Evolutionary conservation across 2,113 vertebrate species (phyloP).

Genomic region (Bubo bubo): DNA sequence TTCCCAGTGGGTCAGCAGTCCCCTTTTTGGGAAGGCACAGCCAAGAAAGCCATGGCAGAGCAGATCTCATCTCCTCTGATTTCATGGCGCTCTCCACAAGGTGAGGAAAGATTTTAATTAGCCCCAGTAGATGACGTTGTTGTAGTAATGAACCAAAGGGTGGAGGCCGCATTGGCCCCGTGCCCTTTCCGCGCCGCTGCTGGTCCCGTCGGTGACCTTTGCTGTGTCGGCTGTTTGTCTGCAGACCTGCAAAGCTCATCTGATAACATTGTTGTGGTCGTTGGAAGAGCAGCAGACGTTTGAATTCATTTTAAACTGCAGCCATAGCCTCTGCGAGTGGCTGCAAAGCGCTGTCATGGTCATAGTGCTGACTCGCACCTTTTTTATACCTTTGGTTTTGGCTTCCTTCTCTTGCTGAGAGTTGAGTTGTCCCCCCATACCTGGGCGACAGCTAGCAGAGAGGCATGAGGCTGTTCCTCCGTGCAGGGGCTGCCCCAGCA

Average conservation of each 20-base stretch:
- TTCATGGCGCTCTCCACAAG: background rate
- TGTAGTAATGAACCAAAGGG: background rate
- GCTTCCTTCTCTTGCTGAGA: background rate
- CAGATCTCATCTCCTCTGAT: background rate
- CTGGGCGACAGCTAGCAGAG: fast-evolving
- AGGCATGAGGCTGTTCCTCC: background rate
- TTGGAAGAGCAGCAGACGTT: background rate
- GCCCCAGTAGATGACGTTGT: background rate
- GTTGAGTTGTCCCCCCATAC: background rate
- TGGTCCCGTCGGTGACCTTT: background rate
- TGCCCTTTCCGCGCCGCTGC: background rate
- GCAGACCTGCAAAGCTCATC: slow-evolving; percentile 23
- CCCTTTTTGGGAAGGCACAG: background rate
- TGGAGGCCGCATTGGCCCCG: background rate
- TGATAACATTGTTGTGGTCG: background rate
- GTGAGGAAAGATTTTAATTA: background rate
- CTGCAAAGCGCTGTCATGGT: background rate
- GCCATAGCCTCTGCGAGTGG: fast-evolving
- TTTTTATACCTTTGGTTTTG: background rate
- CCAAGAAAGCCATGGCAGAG: background rate
- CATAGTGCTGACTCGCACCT: background rate
- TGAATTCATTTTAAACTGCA: background rate
- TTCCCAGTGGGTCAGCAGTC: background rate
- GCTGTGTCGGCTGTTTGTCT: background rate
- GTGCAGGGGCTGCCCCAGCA: background rate